Conservation (phyloP, 2,113 vertebrate species). For the Gorsachius goisagi region DNA sequence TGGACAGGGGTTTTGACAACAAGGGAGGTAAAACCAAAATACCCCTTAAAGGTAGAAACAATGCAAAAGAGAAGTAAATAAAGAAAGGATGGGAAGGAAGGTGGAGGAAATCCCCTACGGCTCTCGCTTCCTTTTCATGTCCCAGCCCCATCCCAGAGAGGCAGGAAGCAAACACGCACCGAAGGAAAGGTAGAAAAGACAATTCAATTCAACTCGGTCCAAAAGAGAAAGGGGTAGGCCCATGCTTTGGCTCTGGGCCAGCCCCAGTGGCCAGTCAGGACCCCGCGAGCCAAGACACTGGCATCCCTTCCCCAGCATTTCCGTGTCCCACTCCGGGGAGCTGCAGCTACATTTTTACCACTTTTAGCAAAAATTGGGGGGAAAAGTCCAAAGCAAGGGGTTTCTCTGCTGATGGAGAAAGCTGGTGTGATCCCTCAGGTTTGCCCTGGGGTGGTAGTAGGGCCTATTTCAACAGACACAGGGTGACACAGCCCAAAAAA, state of each 20-base stretch:
- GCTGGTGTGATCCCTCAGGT: not conserved
- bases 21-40: not conserved
- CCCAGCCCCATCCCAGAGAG: not conserved
- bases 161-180: not conserved
- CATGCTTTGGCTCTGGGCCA: not conserved
- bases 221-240: not conserved
- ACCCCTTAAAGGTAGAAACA: not conserved
- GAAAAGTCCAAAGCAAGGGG: not conserved
- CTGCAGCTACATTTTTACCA: not conserved
- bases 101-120: not conserved
- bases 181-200: not conserved
- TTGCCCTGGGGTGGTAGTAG: not conserved
- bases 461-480: not conserved
- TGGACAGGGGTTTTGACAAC: not conserved
- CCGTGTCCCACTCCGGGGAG: fast-evolving
- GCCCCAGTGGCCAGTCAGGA: not conserved
- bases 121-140: not conserved
- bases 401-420: not conserved
- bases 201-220: not conserved
- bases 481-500: not conserved
- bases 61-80: not conserved
- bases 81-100: not conserved
- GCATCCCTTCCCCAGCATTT: not conserved
- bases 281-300: not conserved
- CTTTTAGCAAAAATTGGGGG: not conserved